Evolutionary conservation across 92 coral and sea anemone species (phyloP).

Genomic region (Actinernus sp.): DNA sequence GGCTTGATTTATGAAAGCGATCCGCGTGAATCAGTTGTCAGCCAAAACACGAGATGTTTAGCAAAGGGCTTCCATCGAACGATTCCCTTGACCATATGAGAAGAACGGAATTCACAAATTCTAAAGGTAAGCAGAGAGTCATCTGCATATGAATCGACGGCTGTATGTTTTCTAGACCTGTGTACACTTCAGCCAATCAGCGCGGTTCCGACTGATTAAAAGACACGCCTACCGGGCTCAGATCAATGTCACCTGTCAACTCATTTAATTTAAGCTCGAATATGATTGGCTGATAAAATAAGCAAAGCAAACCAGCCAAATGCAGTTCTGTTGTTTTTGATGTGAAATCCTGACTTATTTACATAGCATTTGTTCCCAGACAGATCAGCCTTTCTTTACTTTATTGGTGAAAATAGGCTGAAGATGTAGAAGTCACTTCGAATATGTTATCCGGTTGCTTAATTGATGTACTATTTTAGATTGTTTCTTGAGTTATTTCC

Average conservation of each 20-base stretch:
- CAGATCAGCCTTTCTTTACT: conserved; percentile 51
- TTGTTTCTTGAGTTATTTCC: neutral
- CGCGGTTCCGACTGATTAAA: conserved; percentile 69
- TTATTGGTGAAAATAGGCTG: conserved; percentile 54
- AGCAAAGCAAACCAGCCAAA: conserved; percentile 77
- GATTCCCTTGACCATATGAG: conserved; percentile 4
- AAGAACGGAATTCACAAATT: conserved; percentile 66
- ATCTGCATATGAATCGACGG: conserved; percentile 78
- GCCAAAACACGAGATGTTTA: conserved; percentile 12
- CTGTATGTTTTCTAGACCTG: conserved; percentile 72
- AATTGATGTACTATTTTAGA: neutral
- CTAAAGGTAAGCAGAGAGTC: conserved; percentile 53
- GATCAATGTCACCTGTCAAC: conserved; percentile 89
- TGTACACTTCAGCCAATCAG: conserved; percentile 79
- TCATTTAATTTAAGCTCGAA: conserved; percentile 66
- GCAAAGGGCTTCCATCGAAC: neutral
- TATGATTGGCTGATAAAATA: conserved; percentile 82
- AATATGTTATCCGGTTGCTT: conserved; percentile 2
- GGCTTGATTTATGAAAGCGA: neutral
- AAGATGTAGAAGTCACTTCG: conserved; percentile 17
- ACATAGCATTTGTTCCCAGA: conserved; percentile 72
- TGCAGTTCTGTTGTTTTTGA: conserved; percentile 75
- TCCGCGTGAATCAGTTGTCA: neutral
- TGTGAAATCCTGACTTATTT: conserved; percentile 54
- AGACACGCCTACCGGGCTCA: conserved; percentile 83